These are phyloP conservation scores for Poliocrania exsul DNA, from an alignment of 2,797 vertebrate genomes.

Conservation along the genomic window DNA sequence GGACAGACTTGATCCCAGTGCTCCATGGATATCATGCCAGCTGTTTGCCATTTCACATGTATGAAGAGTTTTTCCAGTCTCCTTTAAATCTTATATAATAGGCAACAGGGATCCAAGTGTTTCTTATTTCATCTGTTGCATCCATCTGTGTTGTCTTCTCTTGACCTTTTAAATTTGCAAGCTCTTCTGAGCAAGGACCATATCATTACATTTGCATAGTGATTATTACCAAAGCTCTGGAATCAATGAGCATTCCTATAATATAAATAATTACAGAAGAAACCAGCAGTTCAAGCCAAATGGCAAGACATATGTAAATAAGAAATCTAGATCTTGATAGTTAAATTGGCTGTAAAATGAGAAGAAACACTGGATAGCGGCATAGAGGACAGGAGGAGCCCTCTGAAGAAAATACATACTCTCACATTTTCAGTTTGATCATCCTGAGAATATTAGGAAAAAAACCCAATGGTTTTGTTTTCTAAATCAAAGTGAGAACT, in stretches of 20 bases:
- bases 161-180: background rate
- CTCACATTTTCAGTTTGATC: background rate
- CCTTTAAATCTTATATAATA: background rate
- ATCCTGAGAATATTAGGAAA: background rate
- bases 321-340: background rate
- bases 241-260: background rate
- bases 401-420: background rate
- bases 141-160: background rate
- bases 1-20: background rate
- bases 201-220: background rate
- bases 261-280: background rate
- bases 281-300: background rate
- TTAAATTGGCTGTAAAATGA: background rate
- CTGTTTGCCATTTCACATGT: background rate
- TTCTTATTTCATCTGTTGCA: background rate
- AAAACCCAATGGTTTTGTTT: background rate
- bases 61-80: background rate
- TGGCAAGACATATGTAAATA: background rate
- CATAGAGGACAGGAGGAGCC: background rate
- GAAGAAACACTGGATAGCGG: background rate
- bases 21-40: background rate
- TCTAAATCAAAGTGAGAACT: background rate
- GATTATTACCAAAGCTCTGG: background rate
- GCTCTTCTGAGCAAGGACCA: background rate
- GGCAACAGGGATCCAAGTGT: background rate